Conservation (phyloP, 2,113 vertebrate genomes). For the Rhadina sibilatrix region DNA sequence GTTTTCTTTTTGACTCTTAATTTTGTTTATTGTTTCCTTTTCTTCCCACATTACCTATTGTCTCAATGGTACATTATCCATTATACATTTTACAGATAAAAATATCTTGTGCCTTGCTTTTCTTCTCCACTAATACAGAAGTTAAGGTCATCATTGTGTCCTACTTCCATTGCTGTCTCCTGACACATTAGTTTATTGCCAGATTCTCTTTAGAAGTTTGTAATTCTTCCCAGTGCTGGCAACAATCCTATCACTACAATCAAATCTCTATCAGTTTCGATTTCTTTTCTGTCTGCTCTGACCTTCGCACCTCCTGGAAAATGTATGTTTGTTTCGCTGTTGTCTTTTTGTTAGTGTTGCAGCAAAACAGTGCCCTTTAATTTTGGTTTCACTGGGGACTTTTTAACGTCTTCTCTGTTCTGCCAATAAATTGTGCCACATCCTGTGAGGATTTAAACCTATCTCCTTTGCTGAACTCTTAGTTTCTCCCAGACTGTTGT, state of each 20-base stretch:
- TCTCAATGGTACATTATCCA: not conserved
- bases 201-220: conserved; percentile 12
- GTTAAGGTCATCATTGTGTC: not conserved
- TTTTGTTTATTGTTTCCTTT: not conserved
- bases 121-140: not conserved
- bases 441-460: conserved; percentile 24
- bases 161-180: not conserved
- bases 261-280: not conserved
- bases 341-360: not conserved
- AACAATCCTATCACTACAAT: not conserved
- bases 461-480: conserved; percentile 5
- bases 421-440: conserved; percentile 26
- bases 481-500: not conserved
- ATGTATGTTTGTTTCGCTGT: not conserved
- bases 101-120: not conserved
- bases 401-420: not conserved
- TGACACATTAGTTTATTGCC: not conserved
- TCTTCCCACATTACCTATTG: not conserved
- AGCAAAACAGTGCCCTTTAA: conserved; percentile 40
- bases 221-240: not conserved
- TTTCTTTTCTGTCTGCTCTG: conserved; percentile 27
- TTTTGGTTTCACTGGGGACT: conserved; percentile 4
- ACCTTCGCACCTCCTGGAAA: not conserved
- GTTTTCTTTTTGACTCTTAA: not conserved
- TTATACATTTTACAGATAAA: not conserved